Conservation (phyloP, 1,140 invertebrate genomes). For the Coboldia fuscipes region DNA sequence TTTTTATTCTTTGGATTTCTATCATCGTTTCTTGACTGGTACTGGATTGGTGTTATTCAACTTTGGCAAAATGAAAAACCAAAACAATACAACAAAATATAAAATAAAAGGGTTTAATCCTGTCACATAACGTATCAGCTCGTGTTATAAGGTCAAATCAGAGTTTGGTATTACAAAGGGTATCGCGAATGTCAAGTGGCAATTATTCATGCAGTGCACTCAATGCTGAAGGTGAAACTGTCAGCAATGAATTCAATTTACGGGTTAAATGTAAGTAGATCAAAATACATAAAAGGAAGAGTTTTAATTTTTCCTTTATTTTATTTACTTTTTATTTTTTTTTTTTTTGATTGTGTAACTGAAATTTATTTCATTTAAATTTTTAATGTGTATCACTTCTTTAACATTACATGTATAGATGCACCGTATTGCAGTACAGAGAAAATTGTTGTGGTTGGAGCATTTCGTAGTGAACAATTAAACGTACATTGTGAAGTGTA, state of each 20-base stretch:
- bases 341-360: constrained; percentile 3
- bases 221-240: constrained; percentile 58
- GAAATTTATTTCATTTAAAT: background rate
- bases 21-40: too few species aligned
- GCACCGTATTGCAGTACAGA: constrained; percentile 58
- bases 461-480: constrained; percentile 58
- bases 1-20: too few species aligned
- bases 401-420: constrained; percentile 29
- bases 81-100: too few species aligned
- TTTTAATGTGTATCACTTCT: background rate
- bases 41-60: too few species aligned
- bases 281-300: too few species aligned
- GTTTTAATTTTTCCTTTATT: background rate
- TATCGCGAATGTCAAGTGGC: constrained; percentile 53
- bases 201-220: constrained; percentile 61
- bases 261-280: constrained; percentile 62
- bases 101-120: constrained; percentile 46
- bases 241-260: constrained; percentile 52
- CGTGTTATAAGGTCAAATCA: constrained; percentile 65
- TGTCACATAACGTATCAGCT: constrained; percentile 56
- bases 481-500: constrained; percentile 70
- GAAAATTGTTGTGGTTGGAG: constrained; percentile 56
- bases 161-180: constrained; percentile 64
- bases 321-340: constrained; percentile 3
- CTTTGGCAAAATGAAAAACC: too few species aligned